Percentiles rank a stretch among this genome's conserved stretches.
Evolutionary conservation across 2,888 invertebrate genomes (phyloP).

Genomic region (Eupithecia subumbrata): DNA sequence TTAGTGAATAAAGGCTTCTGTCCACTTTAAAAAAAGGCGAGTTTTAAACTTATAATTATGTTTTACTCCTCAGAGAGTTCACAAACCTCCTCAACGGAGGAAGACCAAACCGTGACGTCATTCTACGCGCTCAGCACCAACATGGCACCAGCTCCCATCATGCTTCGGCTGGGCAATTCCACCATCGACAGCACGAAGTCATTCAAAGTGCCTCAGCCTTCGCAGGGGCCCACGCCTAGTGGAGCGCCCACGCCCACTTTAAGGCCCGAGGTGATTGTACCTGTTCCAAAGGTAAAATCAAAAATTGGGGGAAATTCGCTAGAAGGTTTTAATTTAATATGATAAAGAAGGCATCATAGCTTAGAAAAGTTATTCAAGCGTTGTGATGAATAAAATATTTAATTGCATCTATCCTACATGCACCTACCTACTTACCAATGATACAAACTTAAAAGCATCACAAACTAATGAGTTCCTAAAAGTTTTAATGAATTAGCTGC

Average conservation of each 20-base stretch:
- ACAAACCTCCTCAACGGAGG: conserved; percentile 60
- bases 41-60: not conserved
- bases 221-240: conserved; percentile 47
- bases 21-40: too few species aligned
- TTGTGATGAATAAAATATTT: too few species aligned
- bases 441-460: too few species aligned
- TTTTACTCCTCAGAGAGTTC: conserved; percentile 60
- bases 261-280: conserved; percentile 5
- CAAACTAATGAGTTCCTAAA: too few species aligned
- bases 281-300: conserved; percentile 17
- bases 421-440: too few species aligned
- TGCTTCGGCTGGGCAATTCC: conserved; percentile 79
- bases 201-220: conserved; percentile 77
- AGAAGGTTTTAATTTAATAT: not conserved
- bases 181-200: conserved; percentile 81
- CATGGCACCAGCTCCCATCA: conserved; percentile 71
- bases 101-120: conserved; percentile 72
- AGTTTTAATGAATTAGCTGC: too few species aligned
- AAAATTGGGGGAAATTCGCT: not conserved
- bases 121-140: conserved; percentile 76
- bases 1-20: too few species aligned
- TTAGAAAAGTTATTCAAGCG: too few species aligned
- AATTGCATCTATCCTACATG: too few species aligned
- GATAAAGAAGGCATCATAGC: too few species aligned
- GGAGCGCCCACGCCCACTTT: conserved; percentile 5